phyloP scores from a whole-genome alignment of 2,113 vertebrate genomes.

The Arenaria interpres region DNA sequence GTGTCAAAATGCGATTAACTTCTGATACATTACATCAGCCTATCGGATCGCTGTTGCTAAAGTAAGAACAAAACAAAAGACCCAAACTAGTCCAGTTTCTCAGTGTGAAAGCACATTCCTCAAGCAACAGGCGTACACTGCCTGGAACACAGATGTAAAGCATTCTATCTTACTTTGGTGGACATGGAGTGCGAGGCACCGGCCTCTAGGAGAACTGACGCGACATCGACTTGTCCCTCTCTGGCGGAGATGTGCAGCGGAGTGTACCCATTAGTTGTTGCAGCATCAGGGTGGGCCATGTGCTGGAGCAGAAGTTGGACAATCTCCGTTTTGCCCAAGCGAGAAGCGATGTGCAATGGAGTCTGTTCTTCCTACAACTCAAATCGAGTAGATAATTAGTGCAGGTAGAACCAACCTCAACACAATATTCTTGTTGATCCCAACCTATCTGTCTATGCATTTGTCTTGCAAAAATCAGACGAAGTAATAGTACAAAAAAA shows the following conservation, averaged over 20 bases:
- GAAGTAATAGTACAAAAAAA: not conserved
- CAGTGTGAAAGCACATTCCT: fast-evolving
- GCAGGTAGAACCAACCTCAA: not conserved
- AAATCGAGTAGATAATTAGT: conserved; percentile 48
- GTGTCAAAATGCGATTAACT: not conserved
- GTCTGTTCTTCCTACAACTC: conserved; percentile 95
- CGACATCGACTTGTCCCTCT: conserved; percentile 93
- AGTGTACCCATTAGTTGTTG: conserved; percentile 94
- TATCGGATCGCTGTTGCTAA: fast-evolving
- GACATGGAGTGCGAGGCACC: conserved; percentile 92
- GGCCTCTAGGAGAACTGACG: conserved; percentile 90
- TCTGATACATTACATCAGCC: not conserved
- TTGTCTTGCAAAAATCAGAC: not conserved
- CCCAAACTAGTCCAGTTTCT: not conserved
- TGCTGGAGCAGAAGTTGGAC: conserved; percentile 96
- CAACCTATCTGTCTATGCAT: fast-evolving
- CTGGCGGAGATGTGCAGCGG: conserved; percentile 94
- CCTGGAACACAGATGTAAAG: fast-evolving
- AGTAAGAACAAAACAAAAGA: not conserved
- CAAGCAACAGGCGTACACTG: fast-evolving
- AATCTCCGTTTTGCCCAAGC: conserved; percentile 96
- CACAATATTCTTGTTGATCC: not conserved
- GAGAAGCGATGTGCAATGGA: conserved; percentile 95
- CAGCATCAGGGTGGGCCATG: conserved; percentile 95
- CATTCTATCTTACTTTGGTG: conserved; percentile 83